Evolutionary conservation across 2,113 vertebrate species (phyloP), one percentile per base, ranked within the genome.

Genomic region (Labrus mixtus): DNA sequence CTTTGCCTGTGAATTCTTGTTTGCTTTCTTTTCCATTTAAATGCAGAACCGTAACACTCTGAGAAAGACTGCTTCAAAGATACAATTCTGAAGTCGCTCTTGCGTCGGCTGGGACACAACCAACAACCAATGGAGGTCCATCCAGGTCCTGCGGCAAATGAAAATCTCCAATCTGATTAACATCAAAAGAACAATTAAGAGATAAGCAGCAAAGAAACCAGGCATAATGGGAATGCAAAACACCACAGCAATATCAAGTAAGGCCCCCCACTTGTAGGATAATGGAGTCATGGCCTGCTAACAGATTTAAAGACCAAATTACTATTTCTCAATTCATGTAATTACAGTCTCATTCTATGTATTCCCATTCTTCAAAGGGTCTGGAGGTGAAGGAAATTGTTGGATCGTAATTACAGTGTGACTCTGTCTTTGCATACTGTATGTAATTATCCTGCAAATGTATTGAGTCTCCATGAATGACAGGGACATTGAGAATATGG

Each of bases 131-230:
- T 82, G 56, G 76, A 59, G 50, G 89, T 85, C 66, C 85, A 68
- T 93, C 84, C 79, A 25, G 29, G 25, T 55, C 10, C 51, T 76
- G 70, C n/a, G 29, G 63, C 68, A 85, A 95, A 93, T 77, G 79
- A 87, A 93, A 91, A 87, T 84, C 81, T 92, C 81, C 73, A 63
- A 92, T 90, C 61, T 29, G 87, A 92, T 76, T 85, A 87, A 73
- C 76, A 93, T 90, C 80, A 88, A 87, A 90, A 92, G 82, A 79
- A 92, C 91, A 89, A 94, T 94, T 93, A 93, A 84, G 69, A 86
- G 87, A 93, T 92, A 90, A 90, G 81, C 82, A 68, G 83, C 70
- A 90, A 82, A 85, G 76, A 93, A 93, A 69, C 68, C 54, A 76
- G 81, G 83, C 79, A 78, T 69, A 87, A 92, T 89, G 81, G 65